phyloP scores from a whole-genome alignment of 64 coral and sea anemone genomes.

The Stichodactyla mertensii region DNA sequence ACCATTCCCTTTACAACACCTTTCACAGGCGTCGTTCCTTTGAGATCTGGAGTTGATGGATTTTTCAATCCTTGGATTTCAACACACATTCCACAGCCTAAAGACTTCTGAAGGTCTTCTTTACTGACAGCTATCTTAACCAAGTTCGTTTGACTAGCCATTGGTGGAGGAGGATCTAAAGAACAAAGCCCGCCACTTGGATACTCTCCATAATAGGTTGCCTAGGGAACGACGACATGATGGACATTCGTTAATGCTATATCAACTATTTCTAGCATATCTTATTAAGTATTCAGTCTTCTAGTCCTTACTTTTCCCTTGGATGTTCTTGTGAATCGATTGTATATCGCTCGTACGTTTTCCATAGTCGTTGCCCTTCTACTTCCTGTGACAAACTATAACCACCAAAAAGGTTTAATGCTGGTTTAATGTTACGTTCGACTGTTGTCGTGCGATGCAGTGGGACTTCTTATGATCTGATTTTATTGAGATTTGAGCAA shows the following conservation, averaged over 20 bases:
- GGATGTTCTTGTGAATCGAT: constrained; percentile 48
- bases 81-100: constrained; percentile 63
- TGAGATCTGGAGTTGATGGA: constrained; percentile 16
- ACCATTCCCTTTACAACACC: constrained; percentile 49
- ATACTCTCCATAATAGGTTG: constrained; percentile 52
- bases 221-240: constrained; percentile 18
- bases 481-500: no score
- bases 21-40: constrained; percentile 31
- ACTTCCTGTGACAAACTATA: not conserved
- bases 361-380: constrained; percentile 46
- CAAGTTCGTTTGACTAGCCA: constrained; percentile 29
- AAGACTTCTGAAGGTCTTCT: constrained; percentile 35
- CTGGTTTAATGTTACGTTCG: not conserved
- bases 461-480: no score
- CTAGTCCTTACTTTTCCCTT: constrained; percentile 35
- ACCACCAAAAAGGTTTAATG: not conserved
- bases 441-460: no score
- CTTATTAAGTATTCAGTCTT: no score
- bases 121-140: constrained; percentile 41
- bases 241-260: not conserved
- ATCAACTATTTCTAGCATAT: no score
- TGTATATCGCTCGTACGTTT: constrained; percentile 55
- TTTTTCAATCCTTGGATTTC: constrained; percentile 25
- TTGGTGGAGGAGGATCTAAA: constrained; percentile 41
- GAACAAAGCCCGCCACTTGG: constrained; percentile 45